A percentile compares a stretch with the other conserved stretches of the same genome.
Conservation (phyloP, 2,113 vertebrate genomes). For the Halcyon senegalensis region DNA sequence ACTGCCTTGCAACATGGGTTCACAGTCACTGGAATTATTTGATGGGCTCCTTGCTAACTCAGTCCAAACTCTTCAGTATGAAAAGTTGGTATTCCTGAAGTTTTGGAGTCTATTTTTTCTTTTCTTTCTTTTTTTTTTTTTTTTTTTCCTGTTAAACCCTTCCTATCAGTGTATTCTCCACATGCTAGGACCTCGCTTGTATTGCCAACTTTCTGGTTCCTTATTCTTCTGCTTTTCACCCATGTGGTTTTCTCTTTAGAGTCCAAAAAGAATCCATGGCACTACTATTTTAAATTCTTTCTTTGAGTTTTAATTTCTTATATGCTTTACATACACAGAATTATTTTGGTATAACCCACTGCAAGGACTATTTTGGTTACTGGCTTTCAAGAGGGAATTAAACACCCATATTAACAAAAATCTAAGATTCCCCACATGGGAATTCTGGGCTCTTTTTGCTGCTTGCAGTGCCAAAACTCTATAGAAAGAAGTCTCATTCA, state of each 20-base stretch:
- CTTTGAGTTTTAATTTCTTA: neutral
- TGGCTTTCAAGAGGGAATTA: neutral
- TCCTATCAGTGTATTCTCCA: neutral
- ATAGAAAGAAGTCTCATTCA: neutral
- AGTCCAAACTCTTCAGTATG: neutral
- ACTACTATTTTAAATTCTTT: neutral
- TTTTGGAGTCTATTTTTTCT: neutral
- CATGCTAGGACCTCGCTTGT: neutral
- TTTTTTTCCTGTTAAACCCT: neutral
- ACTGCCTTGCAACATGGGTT: neutral
- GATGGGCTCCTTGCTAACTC: neutral
- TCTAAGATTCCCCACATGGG: neutral
- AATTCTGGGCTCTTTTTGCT: conserved; percentile 1
- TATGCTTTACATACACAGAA: neutral
- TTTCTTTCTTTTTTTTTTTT: neutral
- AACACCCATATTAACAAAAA: neutral
- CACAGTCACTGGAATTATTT: neutral
- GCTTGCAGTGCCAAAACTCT: neutral
- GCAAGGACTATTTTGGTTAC: neutral
- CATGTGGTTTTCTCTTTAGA: rapidly evolving
- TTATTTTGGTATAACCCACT: neutral
- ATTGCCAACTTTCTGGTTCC: neutral
- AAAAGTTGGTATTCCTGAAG: neutral
- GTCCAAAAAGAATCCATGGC: neutral
- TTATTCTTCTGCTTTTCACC: neutral